Evolutionary conservation across 35 echinoderm and acorn worm species (phyloP), one percentile per base, ranked within the genome.

Genomic region (Anneissia japonica): DNA sequence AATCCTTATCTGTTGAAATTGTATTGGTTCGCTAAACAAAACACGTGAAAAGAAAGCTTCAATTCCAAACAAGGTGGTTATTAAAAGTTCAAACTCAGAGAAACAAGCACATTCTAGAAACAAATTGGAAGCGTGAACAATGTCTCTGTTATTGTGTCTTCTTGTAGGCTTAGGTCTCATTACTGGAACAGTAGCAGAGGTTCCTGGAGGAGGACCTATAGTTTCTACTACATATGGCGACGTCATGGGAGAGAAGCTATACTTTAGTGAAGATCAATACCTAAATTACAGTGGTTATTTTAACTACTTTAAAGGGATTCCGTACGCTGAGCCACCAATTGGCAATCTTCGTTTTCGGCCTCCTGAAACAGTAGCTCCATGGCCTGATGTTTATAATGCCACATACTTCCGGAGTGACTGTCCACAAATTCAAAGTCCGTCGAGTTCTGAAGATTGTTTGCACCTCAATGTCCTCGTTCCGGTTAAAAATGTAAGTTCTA

Each of bases 401-500:
- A 64, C 51, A 2, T 64, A 64, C 21, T 64, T 19, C 19, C 7
- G 51, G 19, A 6, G 19, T 64, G 11, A 6, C 19, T 64, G 51
- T 23, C 51, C 51, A 19, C 51, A 64, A 26, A n/a, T n/a, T n/a
- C 1, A 23, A 19, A 2, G 10, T 9, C 1, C 9, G 26, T 6
- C 40, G 4, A 23, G 19, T 23, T 64, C 51, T 64, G 94, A 97
- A 46, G 94, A 97, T 84, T 97, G 94, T 36, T 81, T 97, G 1
- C 93, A 90, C 74, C 73, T 93, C 7, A 97, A 97, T 72, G 84
- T 97, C 13, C 93, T 93, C 75, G 91, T 91, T 9, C 91, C 91
- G 21, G 36, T 51, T 12, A 83, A 74, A 89, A 83, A 87, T 92
- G 51, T 64, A 64, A 64, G 51, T 64, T n/a, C n/a, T n/a, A n/a